Percentiles rank a stretch among this genome's conserved stretches.
Evolutionary conservation across 1,140 invertebrate genomes (phyloP).

Genomic region (Dendroctonus ponderosae): DNA sequence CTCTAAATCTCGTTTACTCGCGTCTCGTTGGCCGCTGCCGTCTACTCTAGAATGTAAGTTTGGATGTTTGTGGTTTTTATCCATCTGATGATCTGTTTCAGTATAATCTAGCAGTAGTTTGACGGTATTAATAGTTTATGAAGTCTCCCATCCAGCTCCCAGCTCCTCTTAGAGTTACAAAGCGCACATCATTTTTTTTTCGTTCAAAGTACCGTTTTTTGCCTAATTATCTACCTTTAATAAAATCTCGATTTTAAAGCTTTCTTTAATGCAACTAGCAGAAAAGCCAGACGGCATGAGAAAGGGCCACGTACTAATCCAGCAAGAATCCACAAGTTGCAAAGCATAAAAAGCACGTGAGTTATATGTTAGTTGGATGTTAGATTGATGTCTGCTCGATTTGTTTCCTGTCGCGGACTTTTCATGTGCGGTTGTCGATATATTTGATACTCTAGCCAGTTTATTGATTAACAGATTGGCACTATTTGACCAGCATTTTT

Average conservation of each 20-base stretch:
- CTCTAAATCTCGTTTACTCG: slow-evolving; percentile 4
- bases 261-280: slow-evolving; percentile 8
- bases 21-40: slow-evolving; percentile 8
- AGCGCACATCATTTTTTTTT: too few relatives aligned
- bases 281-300: slow-evolving; percentile 1
- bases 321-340: slow-evolving; percentile 18
- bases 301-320: slow-evolving; percentile 18
- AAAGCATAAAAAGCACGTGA: slow-evolving; percentile 24
- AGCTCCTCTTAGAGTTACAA: not conserved
- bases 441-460: too few relatives aligned
- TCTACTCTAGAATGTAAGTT: slow-evolving; percentile 15
- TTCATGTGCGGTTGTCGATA: too few relatives aligned
- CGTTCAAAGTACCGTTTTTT: not conserved
- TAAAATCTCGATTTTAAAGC: too few relatives aligned
- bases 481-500: too few relatives aligned
- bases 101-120: not conserved
- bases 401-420: too few relatives aligned
- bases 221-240: not conserved
- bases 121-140: not conserved
- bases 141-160: not conserved
- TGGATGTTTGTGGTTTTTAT: too few relatives aligned
- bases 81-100: too few relatives aligned
- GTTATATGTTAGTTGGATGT: slow-evolving; percentile 25
- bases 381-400: slow-evolving; percentile 15
- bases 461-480: too few relatives aligned